Base-by-base conservation (phyloP, 2,113 vertebrate genomes). In the Empidonax alnorum region DNA sequence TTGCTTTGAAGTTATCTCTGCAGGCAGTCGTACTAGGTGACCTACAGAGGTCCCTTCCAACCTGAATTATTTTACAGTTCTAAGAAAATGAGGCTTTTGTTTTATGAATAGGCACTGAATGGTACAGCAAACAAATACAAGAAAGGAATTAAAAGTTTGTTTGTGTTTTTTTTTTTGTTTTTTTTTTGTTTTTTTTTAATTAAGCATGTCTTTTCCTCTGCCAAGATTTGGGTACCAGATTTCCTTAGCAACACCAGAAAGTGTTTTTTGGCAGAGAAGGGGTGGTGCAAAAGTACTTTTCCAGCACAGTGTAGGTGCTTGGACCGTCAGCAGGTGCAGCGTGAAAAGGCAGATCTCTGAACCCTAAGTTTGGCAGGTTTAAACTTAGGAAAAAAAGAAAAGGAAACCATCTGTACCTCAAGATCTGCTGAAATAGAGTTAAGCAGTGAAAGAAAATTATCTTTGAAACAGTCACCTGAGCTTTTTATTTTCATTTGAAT, bases 1-100 rank as follows among this genome's bases (percentile, higher is more conserved):
- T 78, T 84, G 56, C 91, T 97, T 96, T 97, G 89, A 97, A 97
- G 91, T 91, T 90, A 92, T 52, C 61, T 93, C 89, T 95, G 83
- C 94, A 92, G 80, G 91, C 87, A 92, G 53, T 80, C 42, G 1
- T 84, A 77, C 41, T n/a, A 61, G 80, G 61, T 92, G 91, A 95
- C 93, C 84, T 91, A 83, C 61, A 91, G 89, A 89, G 61, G 79
- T 91, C 73, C 52, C 73, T 92, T 92, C 69, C 65, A 84, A 86
- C 28, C 47, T 84, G 75, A 89, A 91, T 81, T 89, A 84, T 81
- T 92, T 84, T 53, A 9, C 65, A 89, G 75, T 65, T 91, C 89
- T 37, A 53, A 87, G 83, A 84, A 93, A 95, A 94, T 89, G 30
- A 95, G 31, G 5, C 28, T 95, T 93, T 91, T 95, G 59, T 67